These are phyloP conservation scores for Rana temporaria DNA, from an alignment of 2,113 vertebrate species.

Conservation along the genomic window DNA sequence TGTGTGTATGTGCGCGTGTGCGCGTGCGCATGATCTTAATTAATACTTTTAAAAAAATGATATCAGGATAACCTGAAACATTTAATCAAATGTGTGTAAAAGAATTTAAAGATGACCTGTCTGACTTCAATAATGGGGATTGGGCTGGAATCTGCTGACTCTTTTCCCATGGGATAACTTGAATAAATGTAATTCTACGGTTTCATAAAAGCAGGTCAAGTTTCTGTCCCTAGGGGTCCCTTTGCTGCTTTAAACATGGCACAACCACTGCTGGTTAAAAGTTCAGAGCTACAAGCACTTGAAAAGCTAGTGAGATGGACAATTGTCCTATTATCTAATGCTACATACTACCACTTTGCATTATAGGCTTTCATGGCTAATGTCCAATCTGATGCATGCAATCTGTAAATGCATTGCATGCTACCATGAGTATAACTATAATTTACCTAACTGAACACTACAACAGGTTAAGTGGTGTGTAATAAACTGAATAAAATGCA, in stretches of 20 bases:
- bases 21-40: too few relatives aligned
- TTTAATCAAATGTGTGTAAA: constrained; percentile 69
- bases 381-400: too few relatives aligned
- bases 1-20: too few relatives aligned
- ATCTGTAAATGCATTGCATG: too few relatives aligned
- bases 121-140: constrained; percentile 73
- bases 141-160: constrained; percentile 77
- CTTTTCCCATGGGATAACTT: constrained; percentile 74
- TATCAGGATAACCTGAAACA: constrained; percentile 43
- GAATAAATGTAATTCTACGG: constrained; percentile 83
- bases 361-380: too few relatives aligned
- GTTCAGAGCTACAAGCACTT: constrained; percentile 71
- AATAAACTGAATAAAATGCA: too few relatives aligned
- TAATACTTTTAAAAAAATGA: too few relatives aligned
- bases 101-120: constrained; percentile 72
- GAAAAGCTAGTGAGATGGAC: neutral
- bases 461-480: too few relatives aligned
- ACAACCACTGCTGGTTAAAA: constrained; percentile 71
- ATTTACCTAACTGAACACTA: too few relatives aligned
- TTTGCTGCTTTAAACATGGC: constrained; percentile 75
- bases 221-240: constrained; percentile 75
- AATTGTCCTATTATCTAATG: neutral
- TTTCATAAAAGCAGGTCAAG: constrained; percentile 84
- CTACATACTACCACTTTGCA: too few relatives aligned
- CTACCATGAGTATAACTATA: too few relatives aligned